Evolutionary conservation across 2,888 invertebrate species (phyloP).

Genomic region (Tiliacea aurago): DNA sequence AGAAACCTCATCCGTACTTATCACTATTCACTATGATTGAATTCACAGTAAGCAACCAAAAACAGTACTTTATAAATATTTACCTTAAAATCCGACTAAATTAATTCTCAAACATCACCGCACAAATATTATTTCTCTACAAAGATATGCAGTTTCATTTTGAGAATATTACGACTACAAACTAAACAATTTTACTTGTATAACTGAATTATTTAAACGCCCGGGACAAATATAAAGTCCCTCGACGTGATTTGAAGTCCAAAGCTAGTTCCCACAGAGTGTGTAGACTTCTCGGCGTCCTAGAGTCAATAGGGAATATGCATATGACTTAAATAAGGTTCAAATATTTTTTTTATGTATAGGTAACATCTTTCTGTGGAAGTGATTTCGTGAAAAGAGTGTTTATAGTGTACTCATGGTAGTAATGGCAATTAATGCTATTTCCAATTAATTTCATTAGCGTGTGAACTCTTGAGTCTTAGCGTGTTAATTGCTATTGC

Average conservation of each 20-base stretch:
- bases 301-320: neutral
- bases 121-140: slow-evolving; percentile 18
- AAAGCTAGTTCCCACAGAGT: slow-evolving; percentile 12
- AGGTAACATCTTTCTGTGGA: too few relatives aligned
- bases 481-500: too few relatives aligned
- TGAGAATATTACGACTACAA: slow-evolving; percentile 35
- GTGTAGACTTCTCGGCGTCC: neutral
- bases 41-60: slow-evolving; percentile 5
- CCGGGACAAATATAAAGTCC: slow-evolving; percentile 47
- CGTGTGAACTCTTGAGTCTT: too few relatives aligned
- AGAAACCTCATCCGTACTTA: neutral
- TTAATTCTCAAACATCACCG: slow-evolving; percentile 4
- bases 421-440: too few relatives aligned
- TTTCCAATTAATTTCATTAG: too few relatives aligned
- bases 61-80: neutral
- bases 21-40: neutral
- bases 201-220: slow-evolving; percentile 48
- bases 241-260: slow-evolving; percentile 53
- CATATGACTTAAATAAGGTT: too few relatives aligned
- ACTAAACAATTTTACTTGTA: slow-evolving; percentile 57
- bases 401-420: too few relatives aligned
- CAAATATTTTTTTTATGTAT: too few relatives aligned
- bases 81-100: neutral
- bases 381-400: too few relatives aligned
- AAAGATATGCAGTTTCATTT: slow-evolving; percentile 42